phyloP scores from a whole-genome alignment of 2,888 invertebrate species.

The Drosophila mimetica region DNA sequence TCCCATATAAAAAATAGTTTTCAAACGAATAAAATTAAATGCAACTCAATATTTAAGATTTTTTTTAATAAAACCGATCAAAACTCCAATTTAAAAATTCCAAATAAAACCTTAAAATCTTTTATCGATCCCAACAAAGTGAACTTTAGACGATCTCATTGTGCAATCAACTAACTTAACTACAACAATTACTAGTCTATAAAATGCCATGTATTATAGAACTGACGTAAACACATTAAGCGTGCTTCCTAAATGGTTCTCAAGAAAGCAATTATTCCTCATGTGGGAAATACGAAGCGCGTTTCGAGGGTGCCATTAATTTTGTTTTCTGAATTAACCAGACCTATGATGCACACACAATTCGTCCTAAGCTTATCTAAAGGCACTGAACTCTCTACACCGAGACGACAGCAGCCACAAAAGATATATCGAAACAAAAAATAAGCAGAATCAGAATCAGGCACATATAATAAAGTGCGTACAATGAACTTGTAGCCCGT shows the following conservation, averaged over 20 bases:
- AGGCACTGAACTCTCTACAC: constrained; percentile 29
- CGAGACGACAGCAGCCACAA: constrained; percentile 8
- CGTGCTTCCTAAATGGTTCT: constrained; percentile 10
- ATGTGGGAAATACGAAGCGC: not conserved
- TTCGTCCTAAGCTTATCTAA: constrained; percentile 35
- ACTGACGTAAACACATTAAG: constrained; percentile 2
- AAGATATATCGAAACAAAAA: constrained; percentile 19
- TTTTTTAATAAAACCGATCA: too few species aligned
- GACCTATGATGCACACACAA: constrained; percentile 16
- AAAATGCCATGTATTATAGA: constrained; percentile 2
- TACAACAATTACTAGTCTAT: constrained; percentile 4
- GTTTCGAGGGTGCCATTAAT: not conserved
- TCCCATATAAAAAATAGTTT: too few species aligned
- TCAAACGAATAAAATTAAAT: not conserved
- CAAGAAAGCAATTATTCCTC: constrained; percentile 7
- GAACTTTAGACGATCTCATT: constrained; percentile 12
- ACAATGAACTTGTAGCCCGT: constrained; percentile 37
- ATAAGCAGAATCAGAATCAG: constrained; percentile 2
- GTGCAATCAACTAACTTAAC: constrained; percentile 6
- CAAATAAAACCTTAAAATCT: too few species aligned
- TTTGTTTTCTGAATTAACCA: not conserved
- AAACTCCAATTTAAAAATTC: too few species aligned
- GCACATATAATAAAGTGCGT: constrained; percentile 22
- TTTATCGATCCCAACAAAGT: not conserved
- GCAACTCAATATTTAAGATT: too few species aligned